These are phyloP conservation scores for Gambusia holbrooki DNA, from an alignment of 2,113 vertebrate genomes.

Conservation along the genomic window DNA sequence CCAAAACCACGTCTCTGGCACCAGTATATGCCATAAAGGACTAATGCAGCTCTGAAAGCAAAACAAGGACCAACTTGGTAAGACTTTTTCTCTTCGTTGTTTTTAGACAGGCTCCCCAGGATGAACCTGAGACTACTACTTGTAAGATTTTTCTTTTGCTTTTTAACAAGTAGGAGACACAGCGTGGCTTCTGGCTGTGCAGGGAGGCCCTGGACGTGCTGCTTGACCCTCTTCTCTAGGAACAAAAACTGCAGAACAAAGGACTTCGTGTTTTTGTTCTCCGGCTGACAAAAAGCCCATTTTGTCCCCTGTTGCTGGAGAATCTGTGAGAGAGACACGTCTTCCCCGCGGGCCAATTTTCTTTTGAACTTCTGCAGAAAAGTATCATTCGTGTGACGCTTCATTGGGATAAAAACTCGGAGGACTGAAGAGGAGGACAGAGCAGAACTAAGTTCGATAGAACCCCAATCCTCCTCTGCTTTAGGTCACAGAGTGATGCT, in stretches of 20 bases:
- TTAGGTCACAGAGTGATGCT: neutral
- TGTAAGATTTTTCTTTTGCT: neutral
- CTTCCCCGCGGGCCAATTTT: neutral
- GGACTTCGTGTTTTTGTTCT: neutral
- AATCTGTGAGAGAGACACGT: neutral
- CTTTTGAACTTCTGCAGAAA: neutral
- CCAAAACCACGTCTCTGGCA: too few species aligned
- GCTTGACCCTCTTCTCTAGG: neutral
- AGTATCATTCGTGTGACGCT: neutral
- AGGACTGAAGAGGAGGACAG: neutral
- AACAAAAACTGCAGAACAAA: neutral
- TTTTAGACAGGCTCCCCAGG: neutral
- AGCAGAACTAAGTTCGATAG: neutral
- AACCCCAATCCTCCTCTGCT: neutral
- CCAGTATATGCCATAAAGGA: too few species aligned
- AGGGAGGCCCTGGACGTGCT: neutral
- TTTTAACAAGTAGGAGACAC: neutral
- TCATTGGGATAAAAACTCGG: neutral
- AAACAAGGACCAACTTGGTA: too few species aligned
- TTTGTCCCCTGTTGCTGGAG: neutral
- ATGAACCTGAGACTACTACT: neutral
- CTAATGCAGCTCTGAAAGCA: too few species aligned
- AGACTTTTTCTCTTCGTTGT: neutral
- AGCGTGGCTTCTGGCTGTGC: neutral
- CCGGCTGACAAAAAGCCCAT: neutral